Percentiles rank a stretch among this genome's conserved stretches.
phyloP scores from a whole-genome alignment of 2,113 vertebrate species.

The Rattus rattus region DNA sequence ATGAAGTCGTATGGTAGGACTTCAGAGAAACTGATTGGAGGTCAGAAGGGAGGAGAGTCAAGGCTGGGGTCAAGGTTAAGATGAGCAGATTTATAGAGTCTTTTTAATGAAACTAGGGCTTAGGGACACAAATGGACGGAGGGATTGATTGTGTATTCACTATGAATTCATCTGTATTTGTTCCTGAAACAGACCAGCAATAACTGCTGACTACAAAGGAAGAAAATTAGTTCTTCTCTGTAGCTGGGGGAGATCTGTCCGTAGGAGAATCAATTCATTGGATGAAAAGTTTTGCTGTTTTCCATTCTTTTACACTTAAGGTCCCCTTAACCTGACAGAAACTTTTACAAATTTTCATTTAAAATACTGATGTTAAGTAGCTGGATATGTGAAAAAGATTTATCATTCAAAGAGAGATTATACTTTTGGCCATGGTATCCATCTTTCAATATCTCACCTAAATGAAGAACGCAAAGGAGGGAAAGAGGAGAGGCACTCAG shows the following conservation, averaged over 20 bases:
- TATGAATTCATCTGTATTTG: background rate
- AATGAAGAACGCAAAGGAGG: too few relatives aligned
- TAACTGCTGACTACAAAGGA: background rate
- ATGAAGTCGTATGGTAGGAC: background rate
- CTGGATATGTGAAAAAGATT: background rate
- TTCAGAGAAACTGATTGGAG: background rate
- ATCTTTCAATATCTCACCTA: too few relatives aligned
- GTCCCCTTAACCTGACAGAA: background rate
- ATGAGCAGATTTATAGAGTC: background rate
- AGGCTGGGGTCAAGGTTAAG: background rate
- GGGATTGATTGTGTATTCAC: background rate
- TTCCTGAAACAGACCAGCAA: background rate
- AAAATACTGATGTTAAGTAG: background rate
- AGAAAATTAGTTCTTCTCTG: background rate
- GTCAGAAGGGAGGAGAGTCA: background rate
- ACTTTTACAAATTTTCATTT: background rate
- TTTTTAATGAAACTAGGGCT: background rate
- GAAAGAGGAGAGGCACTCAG: too few relatives aligned
- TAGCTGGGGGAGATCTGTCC: background rate
- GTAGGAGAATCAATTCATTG: background rate
- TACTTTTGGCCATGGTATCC: too few relatives aligned
- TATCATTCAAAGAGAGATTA: conserved; percentile 69
- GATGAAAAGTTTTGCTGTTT: background rate
- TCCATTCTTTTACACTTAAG: background rate
- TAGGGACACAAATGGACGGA: background rate